Base-by-base conservation (phyloP, 2,797 vertebrate species). In the Loris lydekkerianus region DNA sequence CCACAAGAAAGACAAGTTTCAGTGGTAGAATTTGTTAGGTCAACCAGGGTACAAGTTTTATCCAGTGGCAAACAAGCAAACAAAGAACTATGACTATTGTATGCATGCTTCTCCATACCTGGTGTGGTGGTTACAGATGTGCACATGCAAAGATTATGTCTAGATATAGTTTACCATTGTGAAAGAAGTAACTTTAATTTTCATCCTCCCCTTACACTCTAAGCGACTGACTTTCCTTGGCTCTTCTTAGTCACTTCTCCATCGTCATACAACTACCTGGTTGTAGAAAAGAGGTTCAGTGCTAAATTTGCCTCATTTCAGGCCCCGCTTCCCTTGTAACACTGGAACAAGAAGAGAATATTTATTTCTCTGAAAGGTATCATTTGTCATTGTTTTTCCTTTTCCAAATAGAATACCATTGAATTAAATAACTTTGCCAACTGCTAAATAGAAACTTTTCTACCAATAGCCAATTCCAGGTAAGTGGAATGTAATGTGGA, bases 381-480 rank as follows among this genome's bases (percentile, higher is more conserved):
- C 86, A 25, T 10, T 53, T 85, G 40, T 25, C 23, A 82, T 81
- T 92, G 20, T 61, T 83, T 87, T 94, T 65, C 23, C n/a, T 93
- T 95, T 93, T 84, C 89, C 81, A 93, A 89, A 93, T 43, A 75
- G 49, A 95, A 87, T 27, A 34, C 56, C 73, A 37, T 75, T 63
- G 56, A 69, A 70, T 73, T 56, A 73, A 93, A 83, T 67, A 58
- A 17, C 63, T 61, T 56, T 78, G 67, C 67, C 83, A 89, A 78
- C 31, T 29, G 34, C 72, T 94, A 82, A 95, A 65, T 20, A 89
- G 67, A 95, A 94, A 73, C 2, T 69, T 90, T 78, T 78, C 81
- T 69, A 82, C 65, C 53, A 40, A 92, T 86, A 76, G 80, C 70
- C 81, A 53, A 49, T 58, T 76, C 82, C 63, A 2, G 27, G 86